These are phyloP conservation scores for Aleiodes testaceus DNA, from an alignment of 2,888 invertebrate species.

Conservation along the genomic window DNA sequence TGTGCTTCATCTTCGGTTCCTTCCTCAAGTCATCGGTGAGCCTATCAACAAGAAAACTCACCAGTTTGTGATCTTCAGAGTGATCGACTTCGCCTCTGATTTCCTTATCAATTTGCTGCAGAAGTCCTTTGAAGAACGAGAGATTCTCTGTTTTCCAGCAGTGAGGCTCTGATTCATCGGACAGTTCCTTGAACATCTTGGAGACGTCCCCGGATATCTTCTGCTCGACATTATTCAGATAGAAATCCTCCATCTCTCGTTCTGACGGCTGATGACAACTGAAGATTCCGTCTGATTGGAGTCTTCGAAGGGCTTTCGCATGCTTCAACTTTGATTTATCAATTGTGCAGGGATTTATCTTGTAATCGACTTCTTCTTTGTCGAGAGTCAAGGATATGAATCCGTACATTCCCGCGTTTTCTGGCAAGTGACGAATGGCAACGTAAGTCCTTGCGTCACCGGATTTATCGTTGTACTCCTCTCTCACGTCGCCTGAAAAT, in stretches of 20 bases:
- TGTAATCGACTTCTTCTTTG: constrained; percentile 69
- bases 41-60: constrained; percentile 52
- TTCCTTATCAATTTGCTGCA: constrained; percentile 72
- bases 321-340: constrained; percentile 51
- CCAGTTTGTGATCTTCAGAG: constrained; percentile 51
- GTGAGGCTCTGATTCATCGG: constrained; percentile 44
- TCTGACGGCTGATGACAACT: constrained; percentile 47
- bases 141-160: constrained; percentile 62
- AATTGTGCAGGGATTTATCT: constrained; percentile 53
- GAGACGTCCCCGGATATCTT: constrained; percentile 54
- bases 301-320: constrained; percentile 48
- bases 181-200: constrained; percentile 48
- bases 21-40: constrained; percentile 53
- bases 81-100: constrained; percentile 63
- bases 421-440: constrained; percentile 72
- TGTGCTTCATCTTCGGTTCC: constrained; percentile 51
- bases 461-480: constrained; percentile 58
- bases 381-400: constrained; percentile 73
- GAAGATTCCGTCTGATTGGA: constrained; percentile 40
- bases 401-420: constrained; percentile 73
- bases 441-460: constrained; percentile 72
- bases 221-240: constrained; percentile 53
- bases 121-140: constrained; percentile 70
- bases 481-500: constrained; percentile 45
- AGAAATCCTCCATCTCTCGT: constrained; percentile 55